phyloP scores from a whole-genome alignment of 2,113 vertebrate species.

The Elephantulus edwardii region DNA sequence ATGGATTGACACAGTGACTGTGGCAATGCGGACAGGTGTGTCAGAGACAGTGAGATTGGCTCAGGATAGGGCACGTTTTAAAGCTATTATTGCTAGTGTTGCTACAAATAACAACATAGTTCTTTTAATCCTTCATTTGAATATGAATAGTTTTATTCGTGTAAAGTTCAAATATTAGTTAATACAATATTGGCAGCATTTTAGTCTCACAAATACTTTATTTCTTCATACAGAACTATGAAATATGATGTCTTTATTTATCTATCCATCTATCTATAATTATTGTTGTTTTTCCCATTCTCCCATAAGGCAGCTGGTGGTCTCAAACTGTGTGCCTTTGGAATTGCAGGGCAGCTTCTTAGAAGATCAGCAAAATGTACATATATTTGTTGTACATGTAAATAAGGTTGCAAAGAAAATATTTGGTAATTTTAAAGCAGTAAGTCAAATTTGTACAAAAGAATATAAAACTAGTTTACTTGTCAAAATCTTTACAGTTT shows the following conservation, averaged over 20 bases:
- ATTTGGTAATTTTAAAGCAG: not conserved
- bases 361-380: not conserved
- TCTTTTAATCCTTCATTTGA: not conserved
- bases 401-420: not conserved
- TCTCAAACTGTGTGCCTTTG: too few relatives aligned
- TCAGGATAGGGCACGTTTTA: too few relatives aligned
- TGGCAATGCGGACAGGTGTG: too few relatives aligned
- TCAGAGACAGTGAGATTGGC: too few relatives aligned
- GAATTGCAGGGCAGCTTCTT: too few relatives aligned
- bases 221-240: not conserved
- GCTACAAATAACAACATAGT: too few relatives aligned
- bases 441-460: constrained; percentile 27
- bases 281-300: too few relatives aligned
- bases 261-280: too few relatives aligned
- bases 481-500: constrained; percentile 8
- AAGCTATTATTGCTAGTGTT: too few relatives aligned
- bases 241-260: too few relatives aligned
- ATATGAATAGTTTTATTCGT: not conserved
- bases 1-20: too few relatives aligned
- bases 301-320: too few relatives aligned
- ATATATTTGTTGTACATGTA: not conserved
- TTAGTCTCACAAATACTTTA: not conserved
- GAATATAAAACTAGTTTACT: constrained; percentile 20
- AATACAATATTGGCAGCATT: not conserved
- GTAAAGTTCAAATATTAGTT: not conserved